These are phyloP conservation scores for Semaprochilodus insignis DNA, from an alignment of 2,797 vertebrate genomes.

Conservation along the genomic window DNA sequence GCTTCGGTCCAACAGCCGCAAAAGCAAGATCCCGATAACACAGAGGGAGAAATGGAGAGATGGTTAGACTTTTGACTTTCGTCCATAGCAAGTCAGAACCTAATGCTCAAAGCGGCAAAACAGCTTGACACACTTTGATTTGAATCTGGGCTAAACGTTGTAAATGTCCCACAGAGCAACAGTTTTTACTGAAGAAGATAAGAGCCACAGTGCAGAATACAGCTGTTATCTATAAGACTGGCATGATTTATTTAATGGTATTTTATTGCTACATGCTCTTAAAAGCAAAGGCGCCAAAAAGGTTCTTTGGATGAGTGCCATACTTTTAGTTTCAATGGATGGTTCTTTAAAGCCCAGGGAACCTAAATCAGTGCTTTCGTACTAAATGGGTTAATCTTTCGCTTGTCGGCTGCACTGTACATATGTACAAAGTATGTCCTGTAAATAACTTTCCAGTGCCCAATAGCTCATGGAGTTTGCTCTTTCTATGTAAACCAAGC, in stretches of 20 bases:
- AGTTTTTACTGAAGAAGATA: background rate
- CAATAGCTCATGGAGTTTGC: no score
- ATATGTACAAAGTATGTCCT: no score
- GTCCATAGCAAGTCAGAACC: background rate
- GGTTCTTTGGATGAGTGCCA: background rate
- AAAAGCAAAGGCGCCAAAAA: background rate
- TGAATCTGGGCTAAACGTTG: background rate
- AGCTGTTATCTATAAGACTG: conserved; percentile 13
- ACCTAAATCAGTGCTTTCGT: no score
- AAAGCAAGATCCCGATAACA: conserved; percentile 25
- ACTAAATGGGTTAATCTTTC: no score
- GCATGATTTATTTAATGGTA: background rate
- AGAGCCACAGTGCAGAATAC: background rate
- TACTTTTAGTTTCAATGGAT: no score
- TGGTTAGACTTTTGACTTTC: background rate
- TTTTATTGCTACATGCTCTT: background rate
- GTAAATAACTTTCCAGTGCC: no score
- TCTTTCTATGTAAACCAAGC: no score
- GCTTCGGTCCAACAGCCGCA: conserved; percentile 22
- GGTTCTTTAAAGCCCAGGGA: no score
- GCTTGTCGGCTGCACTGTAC: no score
- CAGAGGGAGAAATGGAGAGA: background rate
- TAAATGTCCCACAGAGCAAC: background rate
- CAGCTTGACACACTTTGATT: background rate
- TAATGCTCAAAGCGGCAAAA: background rate